phyloP scores from a whole-genome alignment of 1,140 invertebrate genomes.

The Leptoteleia sp. region DNA sequence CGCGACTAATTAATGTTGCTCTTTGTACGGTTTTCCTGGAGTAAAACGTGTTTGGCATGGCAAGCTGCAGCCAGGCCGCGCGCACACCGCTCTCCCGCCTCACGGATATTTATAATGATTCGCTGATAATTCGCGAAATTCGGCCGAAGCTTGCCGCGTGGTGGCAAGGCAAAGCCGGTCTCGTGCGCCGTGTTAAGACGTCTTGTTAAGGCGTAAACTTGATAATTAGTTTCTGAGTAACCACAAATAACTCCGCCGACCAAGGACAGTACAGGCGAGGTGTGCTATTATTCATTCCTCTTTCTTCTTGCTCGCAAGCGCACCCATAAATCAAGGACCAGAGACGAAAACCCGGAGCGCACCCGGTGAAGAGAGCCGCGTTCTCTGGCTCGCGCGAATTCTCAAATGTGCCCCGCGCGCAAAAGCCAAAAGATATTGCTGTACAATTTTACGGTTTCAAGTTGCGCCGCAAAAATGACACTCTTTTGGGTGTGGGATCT shows the following conservation, averaged over 20 bases:
- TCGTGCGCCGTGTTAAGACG: slow-evolving; percentile 24
- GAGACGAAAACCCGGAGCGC: slow-evolving; percentile 63
- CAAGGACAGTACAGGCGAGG: slow-evolving; percentile 66
- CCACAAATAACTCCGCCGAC: slow-evolving; percentile 71
- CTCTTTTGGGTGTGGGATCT: not conserved
- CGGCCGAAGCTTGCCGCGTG: slow-evolving; percentile 22
- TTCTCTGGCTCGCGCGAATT: slow-evolving; percentile 46
- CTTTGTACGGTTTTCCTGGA: slow-evolving; percentile 13
- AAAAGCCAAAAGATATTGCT: slow-evolving; percentile 53
- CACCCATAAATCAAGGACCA: slow-evolving; percentile 69
- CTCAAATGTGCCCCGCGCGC: slow-evolving; percentile 61
- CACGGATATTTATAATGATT: slow-evolving; percentile 43
- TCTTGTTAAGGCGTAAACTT: slow-evolving; percentile 69
- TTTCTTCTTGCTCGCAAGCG: slow-evolving; percentile 66
- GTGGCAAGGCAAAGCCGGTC: slow-evolving; percentile 14
- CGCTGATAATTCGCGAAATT: slow-evolving; percentile 54
- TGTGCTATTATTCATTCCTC: slow-evolving; percentile 72
- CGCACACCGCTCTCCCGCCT: not conserved
- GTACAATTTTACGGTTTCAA: slow-evolving; percentile 20
- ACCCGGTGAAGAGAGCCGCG: slow-evolving; percentile 44
- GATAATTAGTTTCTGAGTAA: slow-evolving; percentile 70
- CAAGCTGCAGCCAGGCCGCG: slow-evolving; percentile 36
- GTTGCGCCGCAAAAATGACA: slow-evolving; percentile 27
- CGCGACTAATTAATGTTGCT: slow-evolving; percentile 43
- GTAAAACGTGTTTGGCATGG: not conserved